Evolutionary conservation across 2,113 vertebrate genomes (phyloP), one percentile per base, ranked within the genome.

Genomic region (Pluvialis apricaria): DNA sequence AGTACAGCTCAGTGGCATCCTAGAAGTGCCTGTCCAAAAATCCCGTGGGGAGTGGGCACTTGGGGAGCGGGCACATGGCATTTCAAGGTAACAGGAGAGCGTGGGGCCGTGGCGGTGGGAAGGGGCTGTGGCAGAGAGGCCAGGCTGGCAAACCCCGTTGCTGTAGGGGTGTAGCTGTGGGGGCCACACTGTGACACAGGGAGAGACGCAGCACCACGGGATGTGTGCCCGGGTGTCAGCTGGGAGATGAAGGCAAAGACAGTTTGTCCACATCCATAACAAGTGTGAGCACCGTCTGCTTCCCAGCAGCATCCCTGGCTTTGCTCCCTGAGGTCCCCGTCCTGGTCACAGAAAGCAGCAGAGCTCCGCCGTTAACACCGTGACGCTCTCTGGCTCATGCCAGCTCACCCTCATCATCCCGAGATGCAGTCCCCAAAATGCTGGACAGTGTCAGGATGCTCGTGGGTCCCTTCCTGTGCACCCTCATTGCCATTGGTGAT

Each of bases 141-240:
- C 29, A 9, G 60, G 57, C 61, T 86, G 79, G 36, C 52, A 34
- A 42, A 55, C 11, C 51, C 55, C 3, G 0, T 42, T 38, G 12
- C n/a, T 45, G 7, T 14, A 19, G 72, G 71, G 57, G 4, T 0
- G 0, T n/a, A 5, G 62, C 72, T 51, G 29, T 31, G 2, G 2
- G 26, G 62, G 29, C 31, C 1, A 1, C 2, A 1, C 62, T 55
- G 26, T 62, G 26, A 3, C 2, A 1, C 0, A 0, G 45, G 34
- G 44, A 84, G 32, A 26, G 29, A 79, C 2, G 3, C 36, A 40
- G 82, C 20, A 8, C 58, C 5, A 2, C 34, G 55, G 70, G 66
- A n/a, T 0, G 1, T 11, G 61, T 55, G 65, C 70, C 87, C 3
- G 0, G 6, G 26, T 85, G 57, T 29, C 18, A 22, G 28, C 57